Base-by-base conservation (phyloP, 2,888 invertebrate genomes). In the Pterostichus niger region DNA sequence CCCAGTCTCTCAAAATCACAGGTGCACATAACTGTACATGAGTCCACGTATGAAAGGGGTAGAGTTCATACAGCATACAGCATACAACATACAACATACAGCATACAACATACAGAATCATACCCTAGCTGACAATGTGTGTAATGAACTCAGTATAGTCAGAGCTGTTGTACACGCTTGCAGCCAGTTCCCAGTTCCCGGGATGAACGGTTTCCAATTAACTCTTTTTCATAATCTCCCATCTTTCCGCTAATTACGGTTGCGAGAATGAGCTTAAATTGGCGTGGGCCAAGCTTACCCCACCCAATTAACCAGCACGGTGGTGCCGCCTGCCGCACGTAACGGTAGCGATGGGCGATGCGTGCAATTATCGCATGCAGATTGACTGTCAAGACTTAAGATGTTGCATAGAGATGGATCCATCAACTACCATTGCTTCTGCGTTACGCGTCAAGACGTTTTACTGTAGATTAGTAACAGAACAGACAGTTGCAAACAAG, bases 171-270 rank as follows among this genome's bases (percentile, higher is more conserved):
- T 68, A 68, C 15, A n/a, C n/a, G 24, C 3, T 24, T 3, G 1
- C 24, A 2, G 24, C 24, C 24, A 2, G 24, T 24, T 24, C 13
- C 13, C 10, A 44, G 59, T 75, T 82, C 85, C 85, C 83, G 85
- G 86, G 85, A 82, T 82, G 87, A 88, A 88, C 88, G 88, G 88
- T 88, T 89, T 88, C 88, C 88, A 89, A 89, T 89, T 88, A 89
- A 89, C 88, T 88, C 88, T 87, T 89, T 87, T 87, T 87, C 86
- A 87, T 89, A 88, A 89, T 88, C 88, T 88, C 86, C 87, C 86
- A 87, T 87, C 87, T 88, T 88, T 85, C 86, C 87, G 87, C 87
- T 89, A 89, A 89, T 89, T 88, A 88, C 84, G 84, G 84, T 75
- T 85, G 85, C 85, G 86, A 85, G 87, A 86, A 87, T 85, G 85